Evolutionary conservation across 2,888 invertebrate genomes (phyloP).

Genomic region (Thumatha senex): DNA sequence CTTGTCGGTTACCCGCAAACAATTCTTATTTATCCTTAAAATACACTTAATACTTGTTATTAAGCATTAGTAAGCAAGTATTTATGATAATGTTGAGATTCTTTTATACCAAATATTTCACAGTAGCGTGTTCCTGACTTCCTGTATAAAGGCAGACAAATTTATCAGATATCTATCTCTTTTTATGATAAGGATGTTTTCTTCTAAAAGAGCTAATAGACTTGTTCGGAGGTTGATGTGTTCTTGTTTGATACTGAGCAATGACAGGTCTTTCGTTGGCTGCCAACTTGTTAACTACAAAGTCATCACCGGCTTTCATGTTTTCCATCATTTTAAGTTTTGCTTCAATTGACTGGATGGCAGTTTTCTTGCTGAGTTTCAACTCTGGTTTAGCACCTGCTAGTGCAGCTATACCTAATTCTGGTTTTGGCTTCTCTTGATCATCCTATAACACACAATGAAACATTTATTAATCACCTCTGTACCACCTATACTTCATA

Average conservation of each 20-base stretch:
- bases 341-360: conserved; percentile 94
- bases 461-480: neutral
- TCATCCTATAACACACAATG: conserved; percentile 84
- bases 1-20: no score
- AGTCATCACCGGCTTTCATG: conserved; percentile 86
- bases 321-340: conserved; percentile 92
- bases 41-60: no score
- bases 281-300: conserved; percentile 88
- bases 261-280: conserved; percentile 87
- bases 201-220: conserved; percentile 63
- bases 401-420: conserved; percentile 90
- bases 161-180: conserved; percentile 63
- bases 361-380: conserved; percentile 89
- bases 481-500: no score
- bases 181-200: conserved; percentile 77
- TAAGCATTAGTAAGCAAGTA: no score
- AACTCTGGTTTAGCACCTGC: conserved; percentile 85
- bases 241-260: conserved; percentile 86
- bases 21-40: no score
- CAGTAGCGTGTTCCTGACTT: conserved; percentile 3
- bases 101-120: neutral
- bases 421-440: conserved; percentile 88
- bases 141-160: neutral
- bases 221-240: conserved; percentile 65
- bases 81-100: neutral